phyloP scores from a whole-genome alignment of 2,113 vertebrate genomes.

The Urocolius indicus region DNA sequence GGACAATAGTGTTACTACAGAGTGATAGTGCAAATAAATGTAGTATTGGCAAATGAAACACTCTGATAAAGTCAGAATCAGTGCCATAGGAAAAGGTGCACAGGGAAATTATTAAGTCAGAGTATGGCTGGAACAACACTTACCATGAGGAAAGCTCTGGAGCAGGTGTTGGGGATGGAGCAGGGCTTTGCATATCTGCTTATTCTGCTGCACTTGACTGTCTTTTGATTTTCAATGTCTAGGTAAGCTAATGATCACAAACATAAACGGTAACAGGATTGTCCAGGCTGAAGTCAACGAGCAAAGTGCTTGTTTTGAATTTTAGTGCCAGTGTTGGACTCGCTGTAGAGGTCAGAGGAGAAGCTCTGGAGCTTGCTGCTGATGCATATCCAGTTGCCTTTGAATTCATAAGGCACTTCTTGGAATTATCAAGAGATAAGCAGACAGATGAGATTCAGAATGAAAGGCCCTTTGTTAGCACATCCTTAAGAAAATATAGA shows the following conservation, averaged over 20 bases:
- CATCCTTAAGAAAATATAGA: not conserved
- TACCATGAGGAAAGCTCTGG: fast-evolving
- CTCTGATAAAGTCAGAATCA: fast-evolving
- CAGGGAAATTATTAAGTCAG: not conserved
- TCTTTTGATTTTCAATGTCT: not conserved
- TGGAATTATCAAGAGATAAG: not conserved
- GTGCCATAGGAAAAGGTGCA: fast-evolving
- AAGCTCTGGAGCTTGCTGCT: not conserved
- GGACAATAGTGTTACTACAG: too few relatives aligned
- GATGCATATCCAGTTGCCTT: fast-evolving
- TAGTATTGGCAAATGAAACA: fast-evolving
- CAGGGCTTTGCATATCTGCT: not conserved
- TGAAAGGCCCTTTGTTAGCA: not conserved
- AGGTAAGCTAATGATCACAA: not conserved
- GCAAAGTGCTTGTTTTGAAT: not conserved
- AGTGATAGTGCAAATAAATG: not conserved
- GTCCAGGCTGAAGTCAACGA: not conserved
- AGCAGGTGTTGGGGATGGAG: not conserved
- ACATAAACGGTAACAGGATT: not conserved
- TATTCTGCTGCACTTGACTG: not conserved
- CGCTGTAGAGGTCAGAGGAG: not conserved
- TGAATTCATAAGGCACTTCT: not conserved
- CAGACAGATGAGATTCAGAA: not conserved
- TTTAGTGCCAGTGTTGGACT: not conserved
- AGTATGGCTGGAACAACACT: not conserved